Conservation (phyloP, 2,113 vertebrate species). For the Cebus imitator region DNA sequence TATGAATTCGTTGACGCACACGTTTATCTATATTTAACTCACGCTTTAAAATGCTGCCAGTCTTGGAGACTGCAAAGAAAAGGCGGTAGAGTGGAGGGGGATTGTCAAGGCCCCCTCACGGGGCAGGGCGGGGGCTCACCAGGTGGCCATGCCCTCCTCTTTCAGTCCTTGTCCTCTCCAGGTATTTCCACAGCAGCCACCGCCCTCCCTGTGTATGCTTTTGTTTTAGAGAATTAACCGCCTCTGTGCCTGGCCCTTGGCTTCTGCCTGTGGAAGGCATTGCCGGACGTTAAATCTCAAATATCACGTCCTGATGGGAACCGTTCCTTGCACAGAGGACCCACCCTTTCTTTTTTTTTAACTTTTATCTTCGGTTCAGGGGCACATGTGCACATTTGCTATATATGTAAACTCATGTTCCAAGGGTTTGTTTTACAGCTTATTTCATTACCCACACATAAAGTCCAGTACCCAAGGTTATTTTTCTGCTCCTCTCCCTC, state of each 20-base stretch:
- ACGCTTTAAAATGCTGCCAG: background rate
- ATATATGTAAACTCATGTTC: no score
- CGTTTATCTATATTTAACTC: background rate
- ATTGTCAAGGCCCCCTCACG: background rate
- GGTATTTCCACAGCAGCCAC: background rate
- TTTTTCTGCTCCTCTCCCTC: no score
- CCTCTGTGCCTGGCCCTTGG: background rate
- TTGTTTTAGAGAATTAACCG: background rate
- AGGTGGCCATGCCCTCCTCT: background rate
- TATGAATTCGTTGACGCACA: accelerated
- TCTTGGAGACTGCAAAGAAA: background rate
- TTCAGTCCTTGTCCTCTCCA: background rate
- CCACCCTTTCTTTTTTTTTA: no score
- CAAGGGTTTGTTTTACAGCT: no score
- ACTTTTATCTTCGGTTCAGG: no score
- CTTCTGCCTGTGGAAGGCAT: background rate
- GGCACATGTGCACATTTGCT: no score
- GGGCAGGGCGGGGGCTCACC: no score
- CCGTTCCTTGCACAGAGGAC: accelerated
- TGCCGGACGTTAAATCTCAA: no score
- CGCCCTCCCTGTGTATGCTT: background rate
- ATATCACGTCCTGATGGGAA: background rate
- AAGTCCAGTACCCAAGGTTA: no score
- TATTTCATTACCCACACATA: no score
- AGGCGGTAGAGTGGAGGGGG: no score